Conservation (phyloP, 1,140 invertebrate genomes). For the Drosophila baimaii region DNA sequence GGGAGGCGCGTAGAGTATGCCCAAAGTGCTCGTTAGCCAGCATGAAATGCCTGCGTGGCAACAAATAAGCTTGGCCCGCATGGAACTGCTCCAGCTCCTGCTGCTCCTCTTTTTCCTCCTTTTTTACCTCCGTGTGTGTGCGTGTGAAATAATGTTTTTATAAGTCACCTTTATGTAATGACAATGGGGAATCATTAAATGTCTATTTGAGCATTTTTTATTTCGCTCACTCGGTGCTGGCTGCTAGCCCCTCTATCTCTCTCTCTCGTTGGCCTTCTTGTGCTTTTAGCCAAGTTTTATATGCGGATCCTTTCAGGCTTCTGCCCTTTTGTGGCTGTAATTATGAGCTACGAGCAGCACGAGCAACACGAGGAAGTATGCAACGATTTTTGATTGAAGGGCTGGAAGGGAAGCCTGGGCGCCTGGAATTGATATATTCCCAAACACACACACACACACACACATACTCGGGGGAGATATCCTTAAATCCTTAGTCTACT, state of each 20-base stretch:
- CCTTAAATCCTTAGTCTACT: conserved; percentile 47
- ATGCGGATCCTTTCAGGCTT: not conserved
- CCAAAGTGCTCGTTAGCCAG: conserved; percentile 73
- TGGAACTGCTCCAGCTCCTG: conserved; percentile 17
- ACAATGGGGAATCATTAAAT: conserved; percentile 83
- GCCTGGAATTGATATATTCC: conserved; percentile 18
- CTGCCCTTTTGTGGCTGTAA: conserved; percentile 12
- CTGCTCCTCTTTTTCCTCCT: not conserved
- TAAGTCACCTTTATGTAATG: conserved; percentile 81
- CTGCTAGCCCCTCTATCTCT: not conserved
- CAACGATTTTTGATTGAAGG: conserved; percentile 39
- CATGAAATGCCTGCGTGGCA: conserved; percentile 72
- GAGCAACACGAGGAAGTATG: not conserved
- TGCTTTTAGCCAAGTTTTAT: conserved; percentile 8
- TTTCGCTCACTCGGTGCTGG: not conserved
- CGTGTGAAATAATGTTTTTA: conserved; percentile 80
- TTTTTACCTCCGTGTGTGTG: conserved; percentile 23
- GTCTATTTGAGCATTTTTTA: conserved; percentile 69
- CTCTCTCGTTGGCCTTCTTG: not conserved
- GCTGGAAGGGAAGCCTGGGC: conserved; percentile 8
- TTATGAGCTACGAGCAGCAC: conserved; percentile 20
- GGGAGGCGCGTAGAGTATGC: conserved; percentile 42
- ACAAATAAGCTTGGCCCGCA: conserved; percentile 69
- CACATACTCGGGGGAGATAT: conserved; percentile 24
- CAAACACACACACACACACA: conserved; percentile 8